Conservation (phyloP, 2,797 vertebrate species). For the Rhinichthys osculus region DNA sequence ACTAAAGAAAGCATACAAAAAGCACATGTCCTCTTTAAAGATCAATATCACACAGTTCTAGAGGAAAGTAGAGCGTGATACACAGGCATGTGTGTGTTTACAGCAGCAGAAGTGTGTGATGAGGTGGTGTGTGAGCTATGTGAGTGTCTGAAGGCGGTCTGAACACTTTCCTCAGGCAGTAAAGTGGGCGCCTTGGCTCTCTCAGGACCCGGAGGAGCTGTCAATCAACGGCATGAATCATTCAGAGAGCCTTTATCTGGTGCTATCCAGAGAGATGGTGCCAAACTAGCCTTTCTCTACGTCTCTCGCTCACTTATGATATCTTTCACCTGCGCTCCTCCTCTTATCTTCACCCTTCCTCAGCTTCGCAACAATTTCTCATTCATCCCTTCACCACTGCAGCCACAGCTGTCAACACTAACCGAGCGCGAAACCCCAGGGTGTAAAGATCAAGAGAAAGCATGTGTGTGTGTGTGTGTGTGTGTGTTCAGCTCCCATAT, state of each 20-base stretch:
- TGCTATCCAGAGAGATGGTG: slow-evolving; percentile 49
- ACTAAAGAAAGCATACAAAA: not conserved
- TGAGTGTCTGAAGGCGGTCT: slow-evolving; percentile 37
- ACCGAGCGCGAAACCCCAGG: slow-evolving; percentile 12
- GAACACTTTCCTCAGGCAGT: slow-evolving; percentile 45
- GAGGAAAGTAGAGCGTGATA: slow-evolving; percentile 20
- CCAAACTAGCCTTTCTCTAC: slow-evolving; percentile 57
- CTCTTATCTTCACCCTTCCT: slow-evolving; percentile 25
- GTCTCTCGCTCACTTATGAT: slow-evolving; percentile 7
- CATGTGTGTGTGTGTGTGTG: not conserved
- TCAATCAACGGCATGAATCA: slow-evolving; percentile 74
- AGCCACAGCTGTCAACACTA: slow-evolving; percentile 13
- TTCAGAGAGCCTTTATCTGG: slow-evolving; percentile 71
- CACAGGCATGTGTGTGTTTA: slow-evolving; percentile 2
- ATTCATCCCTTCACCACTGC: slow-evolving; percentile 16
- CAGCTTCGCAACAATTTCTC: slow-evolving; percentile 20
- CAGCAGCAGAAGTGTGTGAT: slow-evolving; percentile 10
- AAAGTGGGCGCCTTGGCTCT: slow-evolving; percentile 61
- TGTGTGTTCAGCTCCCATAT: slow-evolving; percentile 47
- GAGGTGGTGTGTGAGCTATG: slow-evolving; percentile 37
- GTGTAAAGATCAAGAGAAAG: slow-evolving; percentile 50
- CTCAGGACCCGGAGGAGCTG: slow-evolving; percentile 64
- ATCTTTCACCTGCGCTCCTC: slow-evolving; percentile 3
- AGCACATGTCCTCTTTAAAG: not conserved
- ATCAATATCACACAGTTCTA: slow-evolving; percentile 16